Evolutionary conservation across 1,140 invertebrate genomes (phyloP), one percentile per base, ranked within the genome.

Genomic region (Brachionus angularis): DNA sequence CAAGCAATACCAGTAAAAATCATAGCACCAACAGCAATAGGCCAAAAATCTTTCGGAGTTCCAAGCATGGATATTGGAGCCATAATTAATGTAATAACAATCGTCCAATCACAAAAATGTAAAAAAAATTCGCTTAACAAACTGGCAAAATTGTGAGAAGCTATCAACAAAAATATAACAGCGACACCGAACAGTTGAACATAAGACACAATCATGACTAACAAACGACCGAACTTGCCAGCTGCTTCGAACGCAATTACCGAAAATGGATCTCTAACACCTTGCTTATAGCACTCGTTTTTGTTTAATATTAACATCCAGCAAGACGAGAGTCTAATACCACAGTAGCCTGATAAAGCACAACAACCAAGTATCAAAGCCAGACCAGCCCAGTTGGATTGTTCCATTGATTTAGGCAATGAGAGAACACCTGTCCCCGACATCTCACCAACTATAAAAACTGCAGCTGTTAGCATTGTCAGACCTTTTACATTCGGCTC

Each of bases 361-460:
- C 85, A 85, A 75, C 86, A 86, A 21, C 85, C 29, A 0, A 86
- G 72, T 12, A 88, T 78, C 2, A 88, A 53, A 0, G 85, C 77
- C 0, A 88, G 74, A 0, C 87, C 87, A 21, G 85, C 81, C 85
- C 86, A 88, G 55, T 87, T 87, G 73, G 85, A 83, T 75, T 86
- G 83, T 31, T 85, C 84, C 4, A 89, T 77, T 0, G 87, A 87
- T 70, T 80, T 78, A 0, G 88, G 88, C 16, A 89, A 78, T 7
- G 87, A 87, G 44, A 89, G 78, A 5, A 89, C 85, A 3, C 88
- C 88, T 73, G 86, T 87, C 16, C 88, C 88, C 1, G 87, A 87
- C 84, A 89, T 88, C 77, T 89, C 87, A 0, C 86, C 88, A 5
- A 85, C 85, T 21, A 89, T 84, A 75, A 89, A 86, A 34, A 89